Evolutionary conservation across 2,888 invertebrate genomes (phyloP).

Genomic region (Erpobdella octoculata): DNA sequence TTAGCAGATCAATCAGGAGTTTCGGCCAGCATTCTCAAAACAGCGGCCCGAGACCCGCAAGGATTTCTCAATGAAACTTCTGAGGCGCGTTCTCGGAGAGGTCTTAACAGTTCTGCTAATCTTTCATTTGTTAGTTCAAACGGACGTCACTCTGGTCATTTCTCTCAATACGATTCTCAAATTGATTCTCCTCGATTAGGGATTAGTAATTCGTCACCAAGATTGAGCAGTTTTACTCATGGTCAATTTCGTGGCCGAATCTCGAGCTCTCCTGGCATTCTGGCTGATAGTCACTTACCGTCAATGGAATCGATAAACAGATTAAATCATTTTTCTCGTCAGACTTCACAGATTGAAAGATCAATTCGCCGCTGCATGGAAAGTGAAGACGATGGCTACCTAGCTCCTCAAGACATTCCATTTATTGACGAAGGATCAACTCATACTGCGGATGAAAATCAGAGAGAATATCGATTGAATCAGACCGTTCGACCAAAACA

Average conservation of each 20-base stretch:
- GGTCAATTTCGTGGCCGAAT: not conserved
- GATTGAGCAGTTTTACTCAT: not conserved
- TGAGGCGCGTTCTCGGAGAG: slow-evolving; percentile 35
- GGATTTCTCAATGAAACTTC: slow-evolving; percentile 35
- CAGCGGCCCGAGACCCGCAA: slow-evolving; percentile 35
- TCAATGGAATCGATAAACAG: not conserved
- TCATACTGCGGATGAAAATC: not conserved
- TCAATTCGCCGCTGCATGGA: not conserved
- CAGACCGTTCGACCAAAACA: not conserved
- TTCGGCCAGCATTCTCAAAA: slow-evolving; percentile 35
- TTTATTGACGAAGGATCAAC: not conserved
- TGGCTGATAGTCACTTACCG: not conserved
- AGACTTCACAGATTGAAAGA: not conserved
- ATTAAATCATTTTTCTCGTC: not conserved
- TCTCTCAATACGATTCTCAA: no score
- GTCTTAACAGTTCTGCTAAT: slow-evolving; percentile 7
- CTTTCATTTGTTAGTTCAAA: not conserved
- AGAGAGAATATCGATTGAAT: no score
- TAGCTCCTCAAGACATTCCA: not conserved
- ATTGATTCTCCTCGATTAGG: slow-evolving; percentile 4
- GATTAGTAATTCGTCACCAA: not conserved
- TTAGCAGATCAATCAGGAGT: slow-evolving; percentile 36
- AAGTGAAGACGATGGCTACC: not conserved
- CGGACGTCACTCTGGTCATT: not conserved
- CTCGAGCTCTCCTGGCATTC: not conserved